These are phyloP conservation scores for Agrotis segetum DNA, from an alignment of 2,888 invertebrate species.

Conservation along the genomic window DNA sequence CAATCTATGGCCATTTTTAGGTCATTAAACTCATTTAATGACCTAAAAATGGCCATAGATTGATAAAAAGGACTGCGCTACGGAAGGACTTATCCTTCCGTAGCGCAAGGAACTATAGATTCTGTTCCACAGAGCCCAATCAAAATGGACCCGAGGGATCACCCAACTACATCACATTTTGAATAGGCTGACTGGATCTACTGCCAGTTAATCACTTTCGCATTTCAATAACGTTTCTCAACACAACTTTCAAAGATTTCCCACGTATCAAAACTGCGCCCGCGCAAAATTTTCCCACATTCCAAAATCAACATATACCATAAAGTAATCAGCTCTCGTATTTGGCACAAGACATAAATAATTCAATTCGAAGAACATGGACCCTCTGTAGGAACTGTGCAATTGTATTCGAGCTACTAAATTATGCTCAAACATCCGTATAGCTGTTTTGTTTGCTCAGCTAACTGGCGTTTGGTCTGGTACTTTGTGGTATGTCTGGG, in stretches of 20 bases:
- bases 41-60: too few species aligned
- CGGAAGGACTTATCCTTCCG: too few species aligned
- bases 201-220: too few species aligned
- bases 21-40: too few species aligned
- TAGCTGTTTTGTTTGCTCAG: slow-evolving; percentile 53
- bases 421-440: slow-evolving; percentile 62
- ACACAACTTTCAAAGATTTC: not conserved
- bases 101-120: too few species aligned
- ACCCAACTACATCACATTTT: too few species aligned
- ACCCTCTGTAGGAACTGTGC: slow-evolving; percentile 67
- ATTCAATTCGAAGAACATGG: slow-evolving; percentile 63
- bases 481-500: slow-evolving; percentile 36
- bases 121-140: too few species aligned
- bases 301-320: slow-evolving; percentile 18
- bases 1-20: too few species aligned
- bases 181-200: too few species aligned
- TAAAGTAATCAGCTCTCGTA: slow-evolving; percentile 55
- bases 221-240: too few species aligned
- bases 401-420: slow-evolving; percentile 60
- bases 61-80: too few species aligned
- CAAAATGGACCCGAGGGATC: too few species aligned
- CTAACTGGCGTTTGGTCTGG: slow-evolving; percentile 45
- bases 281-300: slow-evolving; percentile 38
- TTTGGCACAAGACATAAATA: slow-evolving; percentile 66
- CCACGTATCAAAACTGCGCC: not conserved